Conservation (phyloP, 1,140 invertebrate species). For the Drosophila cardini region DNA sequence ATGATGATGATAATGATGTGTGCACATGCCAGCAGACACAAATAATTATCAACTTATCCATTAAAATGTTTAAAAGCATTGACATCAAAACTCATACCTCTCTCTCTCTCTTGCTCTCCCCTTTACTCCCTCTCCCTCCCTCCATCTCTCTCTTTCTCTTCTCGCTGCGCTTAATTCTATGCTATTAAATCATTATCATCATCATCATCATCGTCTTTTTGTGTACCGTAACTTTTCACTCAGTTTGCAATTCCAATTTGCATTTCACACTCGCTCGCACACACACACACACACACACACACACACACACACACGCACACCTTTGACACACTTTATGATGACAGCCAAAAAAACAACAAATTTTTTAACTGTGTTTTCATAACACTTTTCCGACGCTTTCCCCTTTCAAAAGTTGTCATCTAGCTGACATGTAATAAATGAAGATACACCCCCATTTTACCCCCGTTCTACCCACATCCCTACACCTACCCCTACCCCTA, state of each 20-base stretch:
- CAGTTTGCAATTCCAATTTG: conserved; percentile 31
- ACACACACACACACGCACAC: conserved; percentile 19
- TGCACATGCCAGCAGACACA: neutral
- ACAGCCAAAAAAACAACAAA: conserved; percentile 27
- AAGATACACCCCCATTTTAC: conserved; percentile 44
- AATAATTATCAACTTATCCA: conserved; percentile 55
- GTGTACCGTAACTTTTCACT: conserved; percentile 13
- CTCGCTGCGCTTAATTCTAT: neutral
- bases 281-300: conserved; percentile 4
- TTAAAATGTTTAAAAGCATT: conserved; percentile 39
- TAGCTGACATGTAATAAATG: conserved; percentile 68
- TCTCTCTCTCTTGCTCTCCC: neutral
- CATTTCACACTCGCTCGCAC: conserved; percentile 23
- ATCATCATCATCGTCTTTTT: neutral
- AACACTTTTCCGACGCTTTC: neutral
- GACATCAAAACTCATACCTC: conserved; percentile 4
- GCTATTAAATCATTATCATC: conserved; percentile 13
- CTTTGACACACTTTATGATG: conserved; percentile 26
- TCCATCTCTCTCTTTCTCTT: conserved; percentile 1
- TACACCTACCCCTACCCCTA: neutral
- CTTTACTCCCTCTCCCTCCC: conserved; percentile 21
- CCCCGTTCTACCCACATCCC: neutral
- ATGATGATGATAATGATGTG: conserved; percentile 10
- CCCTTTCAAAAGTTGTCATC: conserved; percentile 10
- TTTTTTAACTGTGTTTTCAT: conserved; percentile 1